Base-by-base conservation (phyloP, 2,888 invertebrate species). In the Acleris literana region DNA sequence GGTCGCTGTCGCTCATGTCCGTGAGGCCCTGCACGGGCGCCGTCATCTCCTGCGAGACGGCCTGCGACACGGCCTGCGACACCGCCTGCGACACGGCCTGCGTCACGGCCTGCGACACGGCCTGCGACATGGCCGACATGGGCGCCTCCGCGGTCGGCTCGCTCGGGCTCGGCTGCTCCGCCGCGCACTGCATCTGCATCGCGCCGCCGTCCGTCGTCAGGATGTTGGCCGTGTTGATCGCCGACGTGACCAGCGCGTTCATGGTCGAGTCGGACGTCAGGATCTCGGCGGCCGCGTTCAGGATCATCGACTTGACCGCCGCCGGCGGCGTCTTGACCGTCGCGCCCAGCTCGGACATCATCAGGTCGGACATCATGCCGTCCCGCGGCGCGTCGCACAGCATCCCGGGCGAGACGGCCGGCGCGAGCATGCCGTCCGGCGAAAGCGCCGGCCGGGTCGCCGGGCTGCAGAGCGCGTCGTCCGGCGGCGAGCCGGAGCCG, bases 1-100 rank as follows among this genome's bases (percentile, higher is more conserved):
- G 93, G 89, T 97, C 97, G 86, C 96, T 96, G 85, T 97, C 97
- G 71, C 96, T 96, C 95, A 97, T 96, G 77, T 96, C 95, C 11
- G 96, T 96, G 74, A 97, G 93, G 55, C 96, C 95, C 80, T 96
- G 95, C 61, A 92, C 92, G 93, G 96, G 87, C 94, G 94, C 93
- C 73, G 89, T 84, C 85, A 94, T 93, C 79, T 93, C 93, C 74
- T 92, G 91, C 69, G 87, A 83, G 56, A 93, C 92, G 69, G 90
- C 91, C 73, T 92, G 90, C 69, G 89, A 88, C 62, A 93, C 93
- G 29, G 90, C 90, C 65, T 93, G 90, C 61, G 87, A 88, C 20
- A 93, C 93, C 20, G 91, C 90, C 76, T 93, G 91, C 73, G 89
- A 84, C 63, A 90, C 93, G 44, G 92, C 90, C 72, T 92, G 90